Evolutionary conservation across 2,113 vertebrate species (phyloP), one percentile per base, ranked within the genome.

Genomic region (Takifugu flavidus): DNA sequence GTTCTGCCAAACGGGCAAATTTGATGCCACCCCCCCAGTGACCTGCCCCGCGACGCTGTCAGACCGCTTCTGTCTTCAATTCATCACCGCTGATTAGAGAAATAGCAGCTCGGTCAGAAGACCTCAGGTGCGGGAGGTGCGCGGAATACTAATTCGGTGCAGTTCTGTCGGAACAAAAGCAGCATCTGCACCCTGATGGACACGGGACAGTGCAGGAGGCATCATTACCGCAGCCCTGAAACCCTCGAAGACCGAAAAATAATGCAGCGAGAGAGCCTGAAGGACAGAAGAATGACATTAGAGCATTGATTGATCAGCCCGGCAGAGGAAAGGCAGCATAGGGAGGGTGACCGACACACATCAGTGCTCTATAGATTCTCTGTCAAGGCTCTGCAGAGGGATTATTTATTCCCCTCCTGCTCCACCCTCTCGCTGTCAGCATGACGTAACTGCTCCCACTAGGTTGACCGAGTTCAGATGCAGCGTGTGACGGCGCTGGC

Each of bases 261-360:
- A 47, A 6, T 5, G 13, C 6, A 15, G 50, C 5, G 59, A 44
- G 29, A 49, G 53, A 65, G 68, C 75, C 76, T 49, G 34, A 20
- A 66, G 55, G 57, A 56, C 2, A 47, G 0, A 11, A 62, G 53
- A 56, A 53, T 29, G 60, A 45, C 49, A 6, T 8, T 20, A 25
- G 43, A 27, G 6, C 25, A 43, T 47, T 27, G 15, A 39, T 1
- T 43, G 31, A 34, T 2, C 8, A 39, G 8, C 11, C 34, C 34
- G 11, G 34, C 26, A 28, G 34, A n/a, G 34, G 56, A 65, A 56
- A 31, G 5, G n/a, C 29, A 13, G 64, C 0, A 57, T 49, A 26
- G 45, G 25, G 31, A 59, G 63, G 61, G 46, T 78, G 78, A 82
- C 77, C 58, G 66, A 79, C 75, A 79, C 80, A 78, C 79, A 76